Conservation (phyloP, 2,888 invertebrate species). For the Ptilodon capucinus region DNA sequence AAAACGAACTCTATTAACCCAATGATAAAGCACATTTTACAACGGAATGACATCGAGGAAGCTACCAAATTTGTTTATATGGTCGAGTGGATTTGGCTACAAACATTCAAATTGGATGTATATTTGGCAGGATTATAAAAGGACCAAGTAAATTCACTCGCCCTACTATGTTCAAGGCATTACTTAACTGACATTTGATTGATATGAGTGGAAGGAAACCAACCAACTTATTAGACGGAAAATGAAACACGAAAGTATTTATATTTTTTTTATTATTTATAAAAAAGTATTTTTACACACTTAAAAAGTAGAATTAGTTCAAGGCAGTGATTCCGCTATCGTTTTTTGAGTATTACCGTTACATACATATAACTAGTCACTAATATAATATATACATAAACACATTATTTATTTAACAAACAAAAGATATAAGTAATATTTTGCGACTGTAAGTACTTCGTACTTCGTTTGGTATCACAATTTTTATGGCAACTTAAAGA, state of each 20-base stretch:
- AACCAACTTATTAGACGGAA: neutral
- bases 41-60: too few species aligned
- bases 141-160: too few species aligned
- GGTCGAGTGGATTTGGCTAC: too few species aligned
- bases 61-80: too few species aligned
- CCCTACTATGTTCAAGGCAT: too few species aligned
- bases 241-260: neutral
- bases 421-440: constrained; percentile 28
- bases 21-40: too few species aligned
- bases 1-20: too few species aligned
- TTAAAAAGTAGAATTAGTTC: constrained; percentile 69
- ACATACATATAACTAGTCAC: constrained; percentile 35
- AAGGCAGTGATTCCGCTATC: constrained; percentile 72
- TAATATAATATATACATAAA: constrained; percentile 26
- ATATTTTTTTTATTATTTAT: constrained; percentile 37
- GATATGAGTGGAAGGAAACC: too few species aligned
- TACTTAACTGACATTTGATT: too few species aligned
- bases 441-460: constrained; percentile 37
- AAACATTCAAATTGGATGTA: too few species aligned
- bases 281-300: constrained; percentile 56
- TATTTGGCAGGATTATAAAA: too few species aligned
- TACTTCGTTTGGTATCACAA: constrained; percentile 74
- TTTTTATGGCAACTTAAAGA: constrained; percentile 63
- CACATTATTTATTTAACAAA: constrained; percentile 36
- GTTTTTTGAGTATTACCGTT: constrained; percentile 70